phyloP scores from a whole-genome alignment of 2,888 invertebrate genomes.

The Oligia fasciuncula region DNA sequence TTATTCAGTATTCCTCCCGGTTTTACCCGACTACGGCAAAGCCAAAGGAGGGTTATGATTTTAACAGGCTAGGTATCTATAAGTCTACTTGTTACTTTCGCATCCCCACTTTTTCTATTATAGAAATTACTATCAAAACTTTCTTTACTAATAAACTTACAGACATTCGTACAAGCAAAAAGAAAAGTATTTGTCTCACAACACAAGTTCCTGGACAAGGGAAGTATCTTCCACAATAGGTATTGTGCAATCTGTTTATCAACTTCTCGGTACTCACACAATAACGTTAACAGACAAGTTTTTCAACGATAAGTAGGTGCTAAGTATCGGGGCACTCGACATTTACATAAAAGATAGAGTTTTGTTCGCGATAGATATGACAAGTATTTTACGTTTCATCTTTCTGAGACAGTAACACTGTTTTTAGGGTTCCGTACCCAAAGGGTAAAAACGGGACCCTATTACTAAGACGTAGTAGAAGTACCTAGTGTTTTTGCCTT shows the following conservation, averaged over 20 bases:
- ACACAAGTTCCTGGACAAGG: constrained; percentile 45
- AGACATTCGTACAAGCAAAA: constrained; percentile 11
- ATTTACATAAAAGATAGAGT: constrained; percentile 11
- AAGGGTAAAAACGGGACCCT: too few relatives aligned
- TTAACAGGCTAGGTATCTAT: background rate
- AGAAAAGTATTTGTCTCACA: constrained; percentile 27
- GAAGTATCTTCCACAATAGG: constrained; percentile 49
- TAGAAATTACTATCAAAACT: background rate
- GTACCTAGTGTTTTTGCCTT: too few relatives aligned
- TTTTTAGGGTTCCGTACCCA: too few relatives aligned
- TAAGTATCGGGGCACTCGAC: constrained; percentile 33
- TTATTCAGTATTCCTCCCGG: background rate
- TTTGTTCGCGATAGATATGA: background rate
- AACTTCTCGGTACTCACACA: constrained; percentile 47
- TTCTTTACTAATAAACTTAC: background rate
- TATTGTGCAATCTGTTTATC: constrained; percentile 53
- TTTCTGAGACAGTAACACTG: too few relatives aligned
- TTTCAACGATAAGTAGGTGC: constrained; percentile 34
- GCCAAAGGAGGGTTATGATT: background rate
- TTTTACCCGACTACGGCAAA: background rate
- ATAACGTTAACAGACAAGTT: constrained; percentile 48
- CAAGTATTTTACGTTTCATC: background rate
- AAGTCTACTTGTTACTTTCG: background rate
- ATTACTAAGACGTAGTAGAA: too few relatives aligned
- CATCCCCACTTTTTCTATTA: background rate